Conservation (phyloP, 2,113 vertebrate species). For the Dipodomys merriami region DNA sequence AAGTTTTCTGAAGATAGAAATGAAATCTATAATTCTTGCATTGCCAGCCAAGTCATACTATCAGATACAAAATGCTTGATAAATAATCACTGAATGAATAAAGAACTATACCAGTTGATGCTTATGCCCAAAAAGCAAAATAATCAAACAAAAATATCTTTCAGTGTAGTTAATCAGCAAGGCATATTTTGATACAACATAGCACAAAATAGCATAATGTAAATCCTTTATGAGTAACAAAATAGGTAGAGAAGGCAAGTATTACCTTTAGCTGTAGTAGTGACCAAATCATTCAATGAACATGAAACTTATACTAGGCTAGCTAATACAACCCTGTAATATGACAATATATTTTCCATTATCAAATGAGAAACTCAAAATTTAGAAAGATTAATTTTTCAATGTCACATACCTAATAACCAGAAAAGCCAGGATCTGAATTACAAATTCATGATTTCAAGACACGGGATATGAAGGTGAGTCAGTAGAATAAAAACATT, state of each 20-base stretch:
- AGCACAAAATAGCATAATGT: not conserved
- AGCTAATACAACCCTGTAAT: not conserved
- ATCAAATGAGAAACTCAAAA: not conserved
- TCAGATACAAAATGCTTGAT: not conserved
- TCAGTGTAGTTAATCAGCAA: not conserved
- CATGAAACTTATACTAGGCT: not conserved
- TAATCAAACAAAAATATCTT: not conserved
- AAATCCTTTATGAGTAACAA: not conserved
- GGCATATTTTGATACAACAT: not conserved
- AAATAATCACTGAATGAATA: not conserved
- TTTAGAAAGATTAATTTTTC: slow-evolving; percentile 7
- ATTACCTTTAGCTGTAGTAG: not conserved
- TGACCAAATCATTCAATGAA: no score
- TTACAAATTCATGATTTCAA: not conserved
- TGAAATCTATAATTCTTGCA: not conserved
- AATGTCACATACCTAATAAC: not conserved
- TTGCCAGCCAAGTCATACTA: not conserved
- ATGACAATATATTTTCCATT: not conserved
- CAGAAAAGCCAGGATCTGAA: not conserved
- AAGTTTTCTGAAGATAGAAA: not conserved
- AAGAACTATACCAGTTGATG: not conserved
- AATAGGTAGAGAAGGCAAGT: not conserved
- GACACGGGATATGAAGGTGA: not conserved
- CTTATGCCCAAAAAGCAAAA: not conserved
- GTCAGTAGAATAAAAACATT: not conserved